Percentiles rank a stretch among this genome's conserved stretches.
Conservation (phyloP, 2,888 invertebrate genomes). For the Tyria jacobaeae region DNA sequence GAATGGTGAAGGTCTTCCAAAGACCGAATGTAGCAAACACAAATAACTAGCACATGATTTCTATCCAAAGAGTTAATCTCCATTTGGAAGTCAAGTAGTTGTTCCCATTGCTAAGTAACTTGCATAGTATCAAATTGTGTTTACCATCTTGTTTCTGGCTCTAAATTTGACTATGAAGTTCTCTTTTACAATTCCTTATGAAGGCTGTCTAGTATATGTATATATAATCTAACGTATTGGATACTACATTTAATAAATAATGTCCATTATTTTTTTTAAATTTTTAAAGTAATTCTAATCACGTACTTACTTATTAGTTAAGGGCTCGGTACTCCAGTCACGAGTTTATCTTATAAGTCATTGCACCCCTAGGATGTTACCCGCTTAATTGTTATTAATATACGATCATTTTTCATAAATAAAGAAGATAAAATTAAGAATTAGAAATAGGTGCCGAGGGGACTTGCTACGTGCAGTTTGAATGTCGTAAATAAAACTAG, state of each 20-base stretch:
- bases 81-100: too few species aligned
- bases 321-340: slow-evolving; percentile 57
- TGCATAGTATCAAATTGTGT: background rate
- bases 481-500: slow-evolving; percentile 1
- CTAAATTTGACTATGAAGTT: background rate
- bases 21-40: too few species aligned
- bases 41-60: too few species aligned
- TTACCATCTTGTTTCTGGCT: background rate
- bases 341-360: slow-evolving; percentile 69
- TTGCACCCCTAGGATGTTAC: slow-evolving; percentile 64
- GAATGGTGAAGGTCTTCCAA: too few species aligned
- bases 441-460: background rate
- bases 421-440: slow-evolving; percentile 40
- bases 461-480: slow-evolving; percentile 3
- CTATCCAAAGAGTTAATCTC: too few species aligned
- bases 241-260: background rate
- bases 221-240: background rate
- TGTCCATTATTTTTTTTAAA: slow-evolving; percentile 23
- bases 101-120: background rate
- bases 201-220: background rate
- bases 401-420: slow-evolving; percentile 52
- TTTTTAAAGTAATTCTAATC: slow-evolving; percentile 48
- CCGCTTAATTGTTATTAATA: slow-evolving; percentile 68
- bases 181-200: background rate
- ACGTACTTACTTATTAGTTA: slow-evolving; percentile 61